Evolutionary conservation across 35 echinoderm and acorn worm species (phyloP), one percentile per base, ranked within the genome.

Genomic region (Stichopus chloronotus): DNA sequence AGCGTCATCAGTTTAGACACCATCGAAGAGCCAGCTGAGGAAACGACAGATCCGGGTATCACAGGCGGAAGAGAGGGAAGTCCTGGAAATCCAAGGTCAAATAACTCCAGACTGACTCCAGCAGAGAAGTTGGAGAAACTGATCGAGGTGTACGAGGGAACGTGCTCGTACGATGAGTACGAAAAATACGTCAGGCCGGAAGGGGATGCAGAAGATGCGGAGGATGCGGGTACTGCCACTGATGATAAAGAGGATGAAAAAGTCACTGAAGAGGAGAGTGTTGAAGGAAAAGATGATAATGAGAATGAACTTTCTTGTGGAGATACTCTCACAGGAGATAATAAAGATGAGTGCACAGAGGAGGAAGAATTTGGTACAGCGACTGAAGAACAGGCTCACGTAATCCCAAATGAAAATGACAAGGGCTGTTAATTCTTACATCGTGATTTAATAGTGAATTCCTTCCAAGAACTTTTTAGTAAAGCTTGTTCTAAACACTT

Each of bases 141-240:
- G 86, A 98, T 98, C n/a, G 97, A 98, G 59, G 86, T 98, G 6
- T 98, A 98, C 23, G 97, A 98, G 76, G 97, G 97, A 5, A 91
- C 79, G 9, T 93, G 92, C 76, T 93, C 97, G 25, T 58, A 94
- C 56, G 79, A 94, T 22, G 95, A 98, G 91, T 98, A 98, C 61
- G 90, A 98, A 30, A 90, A 96, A 5, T 98, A 94, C 83, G 95
- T 94, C 2, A 69, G 83, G 59, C 93, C 95, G 55, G 92, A 92
- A 81, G 79, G 78, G 20, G 91, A 5, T 4, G 52, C 5, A 58
- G 82, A 21, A 53, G 82, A 85, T 7, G 86, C 10, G 11, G 86
- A 12, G 16, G 57, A 21, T 17, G 14, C 10, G 14, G 57, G 86
- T 25, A 58, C 58, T 2, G 84, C 14, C 19, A 55, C 14, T 24